Base-by-base conservation (phyloP, 53 echinoderm and acorn worm species). In the Mesocentrotus franciscanus region DNA sequence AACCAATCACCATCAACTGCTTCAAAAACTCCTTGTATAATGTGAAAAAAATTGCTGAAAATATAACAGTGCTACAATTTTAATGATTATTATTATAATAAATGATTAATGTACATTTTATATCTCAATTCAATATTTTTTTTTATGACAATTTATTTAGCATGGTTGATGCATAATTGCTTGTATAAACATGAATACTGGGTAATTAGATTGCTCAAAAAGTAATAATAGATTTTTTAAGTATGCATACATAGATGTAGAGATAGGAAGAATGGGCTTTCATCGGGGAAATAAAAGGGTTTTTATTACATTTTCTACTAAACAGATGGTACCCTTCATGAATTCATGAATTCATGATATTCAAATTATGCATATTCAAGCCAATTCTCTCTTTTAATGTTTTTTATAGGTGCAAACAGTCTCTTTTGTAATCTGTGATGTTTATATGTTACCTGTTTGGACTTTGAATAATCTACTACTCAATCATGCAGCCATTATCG, bases 51-150 rank as follows among this genome's bases (percentile, higher is more conserved):
- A 61, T 64, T 66, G 66, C 61, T 64, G 66, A 91, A 91, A 91
- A 16, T 91, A 91, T 57, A 34, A 91, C 61, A 91, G 61, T 66
- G 66, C 91, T 91, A 91, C 32, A 36, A 91, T 87, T 58, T 58
- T 58, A 10, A 91, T 91, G 34, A 61, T 61, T 9, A 66, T 66
- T 64, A 35, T 64, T 61, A 91, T 91, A 61, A 91, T 66, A 16
- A 85, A 61, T 91, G 24, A 90, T 90, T 5, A 61, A 91, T 66
- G 91, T 91, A 66, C 91, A 91, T 64, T 64, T 61, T 64, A 64
- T 91, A 61, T 64, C 35, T 66, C 10, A 20, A 91, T 91, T 62
- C 64, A 61, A 61, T 66, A 91, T 91, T 91, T 91, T 64, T 66
- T 24, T 20, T 16, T 66, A 90, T 60, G 16, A 79, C 34, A 22